Percentiles rank a stretch among this genome's conserved stretches.
Evolutionary conservation across 2,888 invertebrate species (phyloP).

Genomic region (Dasysyrphus albostriatus): DNA sequence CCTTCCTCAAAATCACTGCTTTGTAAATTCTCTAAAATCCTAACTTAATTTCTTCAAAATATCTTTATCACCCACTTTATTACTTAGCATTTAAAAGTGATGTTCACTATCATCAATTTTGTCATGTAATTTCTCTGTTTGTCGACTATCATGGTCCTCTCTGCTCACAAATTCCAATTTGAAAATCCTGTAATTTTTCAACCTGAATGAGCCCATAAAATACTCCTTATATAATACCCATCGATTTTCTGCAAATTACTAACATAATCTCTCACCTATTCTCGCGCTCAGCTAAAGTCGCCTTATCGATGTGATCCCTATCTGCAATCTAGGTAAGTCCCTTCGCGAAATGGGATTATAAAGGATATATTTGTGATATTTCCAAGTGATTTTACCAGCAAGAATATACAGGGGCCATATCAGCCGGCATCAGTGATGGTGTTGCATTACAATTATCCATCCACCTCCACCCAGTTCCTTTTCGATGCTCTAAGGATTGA

Average conservation of each 20-base stretch:
- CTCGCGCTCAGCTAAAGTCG: conserved; percentile 17
- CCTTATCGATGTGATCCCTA: conserved; percentile 59
- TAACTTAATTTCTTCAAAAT: neutral
- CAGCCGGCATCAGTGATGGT: conserved; percentile 12
- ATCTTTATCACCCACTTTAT: conserved; percentile 3
- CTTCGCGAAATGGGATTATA: conserved; percentile 59
- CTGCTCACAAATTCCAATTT: conserved; percentile 32
- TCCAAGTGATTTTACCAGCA: conserved; percentile 64
- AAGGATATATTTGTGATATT: conserved; percentile 61
- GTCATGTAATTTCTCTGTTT: conserved; percentile 2
- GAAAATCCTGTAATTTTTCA: conserved; percentile 43
- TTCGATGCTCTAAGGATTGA: conserved; percentile 6
- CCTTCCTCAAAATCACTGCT: neutral
- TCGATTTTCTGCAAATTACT: conserved; percentile 70
- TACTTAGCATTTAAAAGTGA: conserved; percentile 1
- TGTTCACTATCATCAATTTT: conserved; percentile 17
- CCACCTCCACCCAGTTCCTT: neutral
- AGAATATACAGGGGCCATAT: conserved; percentile 2
- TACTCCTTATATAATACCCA: conserved; percentile 35
- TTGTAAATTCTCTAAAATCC: neutral
- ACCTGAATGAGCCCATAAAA: conserved; percentile 26
- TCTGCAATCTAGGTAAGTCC: conserved; percentile 59
- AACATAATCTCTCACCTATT: conserved; percentile 71
- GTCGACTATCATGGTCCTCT: neutral
- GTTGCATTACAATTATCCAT: conserved; percentile 56